A percentile compares a stretch with the other conserved stretches of the same genome.
These are phyloP conservation scores for Akabosia matsudoensis DNA, from an alignment of 1,140 invertebrate species.

Conservation along the genomic window DNA sequence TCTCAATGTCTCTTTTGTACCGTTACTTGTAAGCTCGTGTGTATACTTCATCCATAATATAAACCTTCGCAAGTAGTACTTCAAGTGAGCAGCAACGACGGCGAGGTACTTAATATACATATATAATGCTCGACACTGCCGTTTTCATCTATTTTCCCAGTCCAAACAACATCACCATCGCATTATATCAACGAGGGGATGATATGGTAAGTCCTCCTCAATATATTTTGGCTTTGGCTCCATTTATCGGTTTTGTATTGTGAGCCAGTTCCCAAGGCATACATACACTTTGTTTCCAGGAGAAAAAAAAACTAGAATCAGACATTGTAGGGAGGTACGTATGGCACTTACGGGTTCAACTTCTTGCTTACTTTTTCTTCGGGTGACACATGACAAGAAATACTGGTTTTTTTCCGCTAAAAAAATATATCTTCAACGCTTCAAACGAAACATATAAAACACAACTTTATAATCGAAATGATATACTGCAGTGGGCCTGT, in stretches of 20 bases:
- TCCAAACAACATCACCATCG: slow-evolving; percentile 11
- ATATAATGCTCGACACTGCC: background rate
- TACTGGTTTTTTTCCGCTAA: background rate
- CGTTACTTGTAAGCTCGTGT: background rate
- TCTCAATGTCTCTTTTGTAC: background rate
- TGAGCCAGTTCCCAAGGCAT: slow-evolving; percentile 23
- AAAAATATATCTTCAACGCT: background rate
- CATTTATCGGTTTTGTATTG: slow-evolving; percentile 10
- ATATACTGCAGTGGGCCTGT: background rate
- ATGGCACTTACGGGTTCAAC: background rate
- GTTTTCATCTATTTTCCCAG: background rate
- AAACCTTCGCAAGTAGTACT: no score
- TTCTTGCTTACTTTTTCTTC: background rate
- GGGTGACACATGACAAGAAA: slow-evolving; percentile 10
- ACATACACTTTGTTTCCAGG: slow-evolving; percentile 10
- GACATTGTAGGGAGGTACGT: background rate
- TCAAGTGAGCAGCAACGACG: background rate
- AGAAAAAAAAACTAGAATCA: background rate
- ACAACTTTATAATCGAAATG: background rate
- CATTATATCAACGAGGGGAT: slow-evolving; percentile 1
- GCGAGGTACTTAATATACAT: background rate
- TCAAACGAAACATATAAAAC: background rate
- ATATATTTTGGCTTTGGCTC: slow-evolving; percentile 20
- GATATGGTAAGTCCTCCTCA: slow-evolving; percentile 1
- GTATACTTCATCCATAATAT: background rate